A percentile compares a stretch with the other conserved stretches of the same genome.
These are phyloP conservation scores for Orthosia gothica DNA, from an alignment of 2,888 invertebrate species.

Conservation along the genomic window DNA sequence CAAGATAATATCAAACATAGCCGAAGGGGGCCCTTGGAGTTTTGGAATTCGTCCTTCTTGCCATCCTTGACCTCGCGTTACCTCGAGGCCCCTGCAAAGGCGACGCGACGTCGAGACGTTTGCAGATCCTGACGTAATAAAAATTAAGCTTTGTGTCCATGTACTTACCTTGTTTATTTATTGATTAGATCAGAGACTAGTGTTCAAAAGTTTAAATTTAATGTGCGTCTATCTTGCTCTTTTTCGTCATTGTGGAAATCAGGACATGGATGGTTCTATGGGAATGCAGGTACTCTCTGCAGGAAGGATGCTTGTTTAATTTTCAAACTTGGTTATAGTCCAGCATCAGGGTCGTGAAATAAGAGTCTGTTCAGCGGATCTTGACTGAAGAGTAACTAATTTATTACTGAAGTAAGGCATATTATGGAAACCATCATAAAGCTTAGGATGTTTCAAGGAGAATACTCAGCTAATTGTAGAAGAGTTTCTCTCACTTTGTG, in stretches of 20 bases:
- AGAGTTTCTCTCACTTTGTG: neutral
- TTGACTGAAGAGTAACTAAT: neutral
- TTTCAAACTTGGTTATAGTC: neutral
- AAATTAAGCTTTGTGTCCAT: conserved; percentile 8
- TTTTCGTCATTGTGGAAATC: neutral
- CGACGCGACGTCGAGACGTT: conserved; percentile 51
- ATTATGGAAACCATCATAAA: no score
- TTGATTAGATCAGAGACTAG: neutral
- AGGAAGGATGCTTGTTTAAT: neutral
- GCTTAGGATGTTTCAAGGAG: no score
- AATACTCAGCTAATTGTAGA: neutral
- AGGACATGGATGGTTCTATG: neutral
- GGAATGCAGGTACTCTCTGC: neutral
- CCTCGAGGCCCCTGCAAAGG: conserved; percentile 33
- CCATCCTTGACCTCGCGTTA: conserved; percentile 58
- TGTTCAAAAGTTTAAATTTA: neutral
- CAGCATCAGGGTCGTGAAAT: no score
- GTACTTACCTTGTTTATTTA: conserved; percentile 1
- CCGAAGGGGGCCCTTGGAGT: neutral
- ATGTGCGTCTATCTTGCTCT: neutral
- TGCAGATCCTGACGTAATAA: conserved; percentile 49
- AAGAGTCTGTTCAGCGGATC: no score
- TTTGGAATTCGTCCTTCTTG: conserved; percentile 49
- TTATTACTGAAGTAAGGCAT: no score
- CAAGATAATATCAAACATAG: conserved; percentile 2